phyloP scores from a whole-genome alignment of 2,888 invertebrate species.

The Spodoptera exigua region DNA sequence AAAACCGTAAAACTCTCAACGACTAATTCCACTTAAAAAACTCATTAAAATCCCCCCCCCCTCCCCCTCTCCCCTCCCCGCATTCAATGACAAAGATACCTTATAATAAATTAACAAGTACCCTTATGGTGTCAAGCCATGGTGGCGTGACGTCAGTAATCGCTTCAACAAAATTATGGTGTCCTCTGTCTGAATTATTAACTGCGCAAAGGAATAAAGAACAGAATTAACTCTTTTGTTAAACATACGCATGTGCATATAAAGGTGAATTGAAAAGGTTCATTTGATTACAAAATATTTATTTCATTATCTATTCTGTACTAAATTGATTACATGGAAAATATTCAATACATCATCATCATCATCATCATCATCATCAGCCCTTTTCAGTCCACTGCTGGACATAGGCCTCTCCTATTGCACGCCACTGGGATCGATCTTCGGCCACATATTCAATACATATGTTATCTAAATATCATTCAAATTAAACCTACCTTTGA shows the following conservation, averaged over 20 bases:
- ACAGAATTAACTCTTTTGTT: conserved; percentile 73
- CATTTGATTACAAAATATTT: too few relatives aligned
- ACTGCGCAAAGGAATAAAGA: conserved; percentile 52
- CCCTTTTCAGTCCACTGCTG: too few relatives aligned
- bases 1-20: conserved; percentile 6
- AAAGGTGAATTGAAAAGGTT: conserved; percentile 17
- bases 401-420: too few relatives aligned
- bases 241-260: conserved; percentile 28
- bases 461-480: too few relatives aligned
- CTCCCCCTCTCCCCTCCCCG: too few relatives aligned
- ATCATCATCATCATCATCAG: too few relatives aligned
- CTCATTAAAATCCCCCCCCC: conserved; percentile 41
- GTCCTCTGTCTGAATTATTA: conserved; percentile 59
- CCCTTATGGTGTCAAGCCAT: conserved; percentile 24
- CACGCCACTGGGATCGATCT: too few relatives aligned
- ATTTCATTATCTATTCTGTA: too few relatives aligned
- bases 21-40: conserved; percentile 49
- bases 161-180: conserved; percentile 60
- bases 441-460: too few relatives aligned
- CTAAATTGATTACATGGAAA: too few relatives aligned
- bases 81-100: conserved; percentile 45
- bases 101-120: conserved; percentile 54
- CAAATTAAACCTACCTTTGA: too few relatives aligned
- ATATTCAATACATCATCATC: too few relatives aligned
- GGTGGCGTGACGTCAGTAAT: conserved; percentile 52